Base-by-base conservation (phyloP, 2,113 vertebrate genomes). In the Pipra filicauda region DNA sequence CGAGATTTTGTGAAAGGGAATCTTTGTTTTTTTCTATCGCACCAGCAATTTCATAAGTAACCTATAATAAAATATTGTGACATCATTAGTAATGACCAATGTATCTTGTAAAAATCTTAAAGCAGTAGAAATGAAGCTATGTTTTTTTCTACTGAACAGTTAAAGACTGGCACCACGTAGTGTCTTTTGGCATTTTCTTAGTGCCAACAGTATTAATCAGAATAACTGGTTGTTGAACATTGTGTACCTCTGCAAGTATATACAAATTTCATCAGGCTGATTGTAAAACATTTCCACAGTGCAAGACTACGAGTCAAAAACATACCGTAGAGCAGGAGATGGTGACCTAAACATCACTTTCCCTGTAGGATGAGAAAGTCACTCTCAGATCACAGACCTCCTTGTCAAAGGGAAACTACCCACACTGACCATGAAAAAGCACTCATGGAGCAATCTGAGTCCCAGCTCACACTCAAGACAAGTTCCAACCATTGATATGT, bases 11-110 rank as follows among this genome's bases (percentile, higher is more conserved):
- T 66, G 99, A 99, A 92, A 99, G 98, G 65, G 98, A 97, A 97
- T 99, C 99, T 97, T 98, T 99, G 97, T 99, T 99, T 98, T 98
- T 99, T 91, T 98, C 98, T 97, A 98, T 96, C 0, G 98, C 98
- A 95, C 99, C 99, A 54, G 97, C 98, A 93, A 99, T 98, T 96
- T 99, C 98, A 69, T 99, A 99, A 64, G 98, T 99, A 87, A 99
- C 98, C 99, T 99, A 93, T 21, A 96, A 97, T 58, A 77, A 95
- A 93, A 97, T 51, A 91, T 96, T 93, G 52, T 21, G 64, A 91
- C 43, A 87, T 74, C 51, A 93, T 98, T 97, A 97, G 79, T 96
- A 91, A 93, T 20, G 81, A 90, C 84, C 64, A 91, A 81, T 24
- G 18, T 46, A 85, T 22, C 17, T 71, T 79, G 71, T 11, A 71